Base-by-base conservation (phyloP, 2,888 invertebrate genomes). In the Harpagoxenus sublaevis region DNA sequence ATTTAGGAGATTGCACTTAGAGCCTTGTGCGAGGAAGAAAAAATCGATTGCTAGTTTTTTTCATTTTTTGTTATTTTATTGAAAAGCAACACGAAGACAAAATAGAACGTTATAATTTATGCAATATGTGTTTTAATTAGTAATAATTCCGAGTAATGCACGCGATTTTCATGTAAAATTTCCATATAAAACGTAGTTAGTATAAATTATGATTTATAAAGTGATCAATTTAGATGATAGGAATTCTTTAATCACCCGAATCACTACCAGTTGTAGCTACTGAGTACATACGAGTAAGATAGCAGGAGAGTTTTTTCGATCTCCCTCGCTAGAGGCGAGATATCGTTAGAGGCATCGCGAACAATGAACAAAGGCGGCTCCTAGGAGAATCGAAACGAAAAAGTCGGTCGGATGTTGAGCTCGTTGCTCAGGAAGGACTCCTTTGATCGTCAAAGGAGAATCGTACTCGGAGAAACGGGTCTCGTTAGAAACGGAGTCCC, bases 1-100 rank as follows among this genome's bases (percentile, higher is more conserved):
- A 89, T 91, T 90, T 88, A 84, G 84, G 51, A 73, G 84, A 88
- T 89, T 83, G 75, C 74, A 82, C 68, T 84, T 66, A 60, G 18
- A 45, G 62, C 12, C 6, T 31, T 3, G 15, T 15, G 45, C 15
- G 31, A 31, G 10, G 10, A n/a, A n/a, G 8, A 31, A 57, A 55
- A n/a, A 71, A 45, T 35, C 9, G 15, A 3, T 15, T 48, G 35
- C 23, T 15, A 35, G n/a, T 15, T 9, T 35, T 35, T 35, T 35
- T 35, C 35, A 57, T 3, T 35, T 35, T 71, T 15, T 48, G 23
- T 1, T 10, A 45, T 70, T 53, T 77, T 71, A 62, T 60, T 6
- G 57, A 71, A 48, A 51, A 57, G 28, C 48, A 65, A 51, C 48
- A 28, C 0, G 10, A n/a, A n/a, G 55, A 28, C 28, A 45, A 28